These are phyloP conservation scores for Urechis unicinctus DNA, from an alignment of 2,888 invertebrate genomes.

Conservation along the genomic window DNA sequence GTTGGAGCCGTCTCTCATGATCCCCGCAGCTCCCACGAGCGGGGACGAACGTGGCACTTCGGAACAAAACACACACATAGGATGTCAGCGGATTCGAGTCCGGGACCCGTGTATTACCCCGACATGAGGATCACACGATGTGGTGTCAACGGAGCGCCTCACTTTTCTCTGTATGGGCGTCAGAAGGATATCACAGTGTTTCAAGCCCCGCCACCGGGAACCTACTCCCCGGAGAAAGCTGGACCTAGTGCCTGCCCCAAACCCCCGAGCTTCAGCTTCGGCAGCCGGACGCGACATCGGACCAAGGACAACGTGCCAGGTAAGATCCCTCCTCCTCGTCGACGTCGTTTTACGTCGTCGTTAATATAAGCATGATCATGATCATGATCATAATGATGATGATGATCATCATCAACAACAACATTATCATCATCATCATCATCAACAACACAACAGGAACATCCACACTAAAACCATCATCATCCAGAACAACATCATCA, in stretches of 20 bases:
- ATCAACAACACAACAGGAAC: too few species aligned
- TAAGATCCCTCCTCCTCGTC: slow-evolving; percentile 9
- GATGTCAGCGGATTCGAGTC: slow-evolving; percentile 1
- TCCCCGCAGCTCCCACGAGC: slow-evolving; percentile 26
- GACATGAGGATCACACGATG: slow-evolving; percentile 25
- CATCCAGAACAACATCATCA: too few species aligned
- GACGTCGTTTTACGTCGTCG: background rate
- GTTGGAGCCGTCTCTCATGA: slow-evolving; percentile 28
- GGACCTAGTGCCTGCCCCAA: slow-evolving; percentile 29
- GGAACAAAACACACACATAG: slow-evolving; percentile 21
- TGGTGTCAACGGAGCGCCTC: slow-evolving; percentile 43
- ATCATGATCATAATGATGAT: too few species aligned
- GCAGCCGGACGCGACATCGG: slow-evolving; percentile 33
- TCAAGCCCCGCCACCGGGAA: slow-evolving; percentile 44
- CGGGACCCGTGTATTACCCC: slow-evolving; percentile 20
- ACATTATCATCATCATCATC: too few species aligned
- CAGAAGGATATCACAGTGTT: slow-evolving; percentile 27
- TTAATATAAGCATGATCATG: too few species aligned
- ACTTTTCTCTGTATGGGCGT: slow-evolving; percentile 40
- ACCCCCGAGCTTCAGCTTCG: slow-evolving; percentile 43
- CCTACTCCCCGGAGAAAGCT: slow-evolving; percentile 39
- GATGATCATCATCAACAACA: too few species aligned
- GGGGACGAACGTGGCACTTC: slow-evolving; percentile 26
- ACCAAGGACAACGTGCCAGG: slow-evolving; percentile 45
- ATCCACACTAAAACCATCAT: too few species aligned